A percentile compares a stretch with the other conserved stretches of the same genome.
phyloP scores from a whole-genome alignment of 2,797 vertebrate species.

The Pogoniulus pusillus region DNA sequence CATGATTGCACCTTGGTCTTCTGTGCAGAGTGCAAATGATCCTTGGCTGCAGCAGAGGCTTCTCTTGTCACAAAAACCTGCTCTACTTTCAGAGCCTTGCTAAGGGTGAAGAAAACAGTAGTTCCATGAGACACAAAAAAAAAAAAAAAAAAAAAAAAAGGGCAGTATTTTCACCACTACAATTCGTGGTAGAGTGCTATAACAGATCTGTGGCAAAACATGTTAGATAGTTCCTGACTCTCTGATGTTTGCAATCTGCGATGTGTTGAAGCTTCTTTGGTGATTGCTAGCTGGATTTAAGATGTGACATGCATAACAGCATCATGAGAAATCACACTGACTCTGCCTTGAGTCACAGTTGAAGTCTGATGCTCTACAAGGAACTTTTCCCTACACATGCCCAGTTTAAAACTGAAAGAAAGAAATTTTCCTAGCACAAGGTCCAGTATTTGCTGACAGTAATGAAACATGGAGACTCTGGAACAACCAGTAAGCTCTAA shows the following conservation, averaged over 20 bases:
- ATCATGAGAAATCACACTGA: background rate
- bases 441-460: background rate
- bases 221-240: background rate
- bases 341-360: background rate
- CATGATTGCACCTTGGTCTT: background rate
- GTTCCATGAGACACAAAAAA: background rate
- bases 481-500: background rate
- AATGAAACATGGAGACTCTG: background rate
- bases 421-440: background rate
- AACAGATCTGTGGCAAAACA: background rate
- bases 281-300: background rate
- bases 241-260: background rate
- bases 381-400: background rate
- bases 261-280: background rate
- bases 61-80: background rate
- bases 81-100: fast-evolving
- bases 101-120: background rate
- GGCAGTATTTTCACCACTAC: background rate
- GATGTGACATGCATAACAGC: too few relatives aligned
- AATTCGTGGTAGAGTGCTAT: background rate
- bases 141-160: background rate
- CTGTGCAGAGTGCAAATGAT: background rate
- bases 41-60: background rate
- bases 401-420: background rate
- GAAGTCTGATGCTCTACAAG: background rate